phyloP scores from a whole-genome alignment of 2,797 vertebrate genomes.

The Chrysocyon brachyurus region DNA sequence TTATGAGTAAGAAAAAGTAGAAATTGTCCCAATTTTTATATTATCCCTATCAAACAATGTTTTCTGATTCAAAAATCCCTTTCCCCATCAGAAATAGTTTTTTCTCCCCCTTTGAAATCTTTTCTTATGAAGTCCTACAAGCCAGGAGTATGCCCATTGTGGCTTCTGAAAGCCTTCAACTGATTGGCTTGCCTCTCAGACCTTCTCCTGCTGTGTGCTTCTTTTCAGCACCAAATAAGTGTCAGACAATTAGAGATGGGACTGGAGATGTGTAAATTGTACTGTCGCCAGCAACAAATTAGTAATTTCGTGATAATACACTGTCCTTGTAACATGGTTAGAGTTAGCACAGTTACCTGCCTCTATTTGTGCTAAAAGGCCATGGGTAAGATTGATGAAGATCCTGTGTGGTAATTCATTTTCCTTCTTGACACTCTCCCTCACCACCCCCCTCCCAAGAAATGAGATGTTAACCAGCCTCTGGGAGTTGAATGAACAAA shows the following conservation, averaged over 20 bases:
- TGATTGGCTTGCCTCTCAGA: slow-evolving; percentile 46
- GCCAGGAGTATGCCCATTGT: slow-evolving; percentile 42
- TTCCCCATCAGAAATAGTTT: not conserved
- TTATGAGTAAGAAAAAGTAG: not conserved
- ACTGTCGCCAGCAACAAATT: slow-evolving; percentile 88
- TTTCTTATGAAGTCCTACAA: slow-evolving; percentile 13
- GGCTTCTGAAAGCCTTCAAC: slow-evolving; percentile 57
- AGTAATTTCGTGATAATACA: slow-evolving; percentile 88
- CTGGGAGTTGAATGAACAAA: not conserved
- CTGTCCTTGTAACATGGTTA: slow-evolving; percentile 85
- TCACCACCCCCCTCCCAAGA: not conserved
- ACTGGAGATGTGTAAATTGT: slow-evolving; percentile 87
- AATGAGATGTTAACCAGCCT: slow-evolving; percentile 43
- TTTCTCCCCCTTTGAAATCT: not conserved
- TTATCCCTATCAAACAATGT: slow-evolving; percentile 64
- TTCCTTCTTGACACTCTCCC: slow-evolving; percentile 47
- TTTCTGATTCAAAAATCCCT: slow-evolving; percentile 56
- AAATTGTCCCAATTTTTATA: slow-evolving; percentile 69
- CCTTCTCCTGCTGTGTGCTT: slow-evolving; percentile 81
- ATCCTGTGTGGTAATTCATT: slow-evolving; percentile 59
- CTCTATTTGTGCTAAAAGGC: slow-evolving; percentile 83
- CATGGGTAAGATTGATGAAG: slow-evolving; percentile 74
- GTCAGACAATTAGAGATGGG: slow-evolving; percentile 89
- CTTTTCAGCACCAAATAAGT: slow-evolving; percentile 86
- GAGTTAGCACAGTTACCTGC: slow-evolving; percentile 82